Conservation (phyloP, 2,888 invertebrate genomes). For the Plagodis dolabraria region DNA sequence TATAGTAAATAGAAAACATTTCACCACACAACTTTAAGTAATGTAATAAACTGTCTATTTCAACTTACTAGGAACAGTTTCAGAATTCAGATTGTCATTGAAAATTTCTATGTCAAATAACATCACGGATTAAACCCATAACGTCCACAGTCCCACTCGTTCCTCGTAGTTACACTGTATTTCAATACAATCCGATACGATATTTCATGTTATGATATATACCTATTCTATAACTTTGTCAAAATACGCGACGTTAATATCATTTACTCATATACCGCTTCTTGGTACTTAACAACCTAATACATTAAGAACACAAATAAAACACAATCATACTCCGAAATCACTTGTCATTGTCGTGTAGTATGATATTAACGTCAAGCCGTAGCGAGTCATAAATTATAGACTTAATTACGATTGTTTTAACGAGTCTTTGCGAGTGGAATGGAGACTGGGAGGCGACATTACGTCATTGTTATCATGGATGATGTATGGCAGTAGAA, state of each 20-base stretch:
- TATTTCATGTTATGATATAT: too few relatives aligned
- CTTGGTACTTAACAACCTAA: conserved; percentile 19
- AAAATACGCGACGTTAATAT: background rate
- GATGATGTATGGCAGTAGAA: conserved; percentile 54
- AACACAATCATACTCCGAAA: conserved; percentile 49
- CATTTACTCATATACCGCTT: conserved; percentile 12
- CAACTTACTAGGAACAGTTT: too few relatives aligned
- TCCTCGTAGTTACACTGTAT: too few relatives aligned
- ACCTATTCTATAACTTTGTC: background rate
- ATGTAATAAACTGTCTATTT: too few relatives aligned
- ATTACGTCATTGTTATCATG: conserved; percentile 59
- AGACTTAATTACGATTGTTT: conserved; percentile 71
- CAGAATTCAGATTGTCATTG: too few relatives aligned
- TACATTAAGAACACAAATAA: conserved; percentile 35
- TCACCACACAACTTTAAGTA: too few relatives aligned
- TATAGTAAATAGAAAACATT: too few relatives aligned
- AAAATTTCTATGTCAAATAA: too few relatives aligned
- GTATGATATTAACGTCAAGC: conserved; percentile 57
- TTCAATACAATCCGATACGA: too few relatives aligned
- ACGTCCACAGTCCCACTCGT: too few relatives aligned
- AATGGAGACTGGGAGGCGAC: conserved; percentile 52
- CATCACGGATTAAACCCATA: too few relatives aligned
- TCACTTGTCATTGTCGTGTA: conserved; percentile 57
- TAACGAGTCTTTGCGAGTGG: conserved; percentile 57
- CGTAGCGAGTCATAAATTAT: conserved; percentile 63